Evolutionary conservation across 2,888 invertebrate genomes (phyloP), one percentile per base, ranked within the genome.

Genomic region (Bibio marci): DNA sequence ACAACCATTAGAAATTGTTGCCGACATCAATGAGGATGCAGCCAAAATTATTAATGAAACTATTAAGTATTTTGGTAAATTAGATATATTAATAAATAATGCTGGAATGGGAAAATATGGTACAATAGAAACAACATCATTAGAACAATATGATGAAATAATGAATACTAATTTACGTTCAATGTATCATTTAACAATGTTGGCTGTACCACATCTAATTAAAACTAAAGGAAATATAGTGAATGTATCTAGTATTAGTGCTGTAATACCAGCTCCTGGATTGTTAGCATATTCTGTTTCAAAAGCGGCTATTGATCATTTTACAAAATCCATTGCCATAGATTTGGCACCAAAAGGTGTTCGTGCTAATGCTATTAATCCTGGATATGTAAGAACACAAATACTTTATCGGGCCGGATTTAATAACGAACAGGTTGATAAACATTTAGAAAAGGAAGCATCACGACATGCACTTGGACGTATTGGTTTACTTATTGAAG

Each of bases 161-260:
- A 88, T 97, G 75, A 82, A 87, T 52, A 73, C 81, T 2, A 97
- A 97, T 59, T 79, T 91, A 0, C 74, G 90, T 43, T 73, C 82
- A 1, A 67, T 85, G 15, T 85, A 82, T 53, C 74, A 83, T 43
- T 57, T 94, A 44, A 91, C 87, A 0, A 82, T 80, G 76, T 57
- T 91, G 36, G 83, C 90, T 4, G 80, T 85, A 0, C 92, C 94
- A 0, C 76, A 91, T 62, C 65, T 95, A 15, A 65, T 86, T 3
- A 71, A 78, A 59, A 71, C 76, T 0, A 81, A 86, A 59, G 91
- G 91, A 12, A 85, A 76, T 47, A 80, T 94, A 49, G 91, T 97
- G 0, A 97, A 95, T 57, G 83, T 97, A 0, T 94, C 94, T 2
- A 92, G 92, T 57, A 88, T 95, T 0, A 86, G 81, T 52, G 95